A percentile compares a stretch with the other conserved stretches of the same genome.
Conservation (phyloP, 2,888 invertebrate genomes). For the Lasius platythorax region DNA sequence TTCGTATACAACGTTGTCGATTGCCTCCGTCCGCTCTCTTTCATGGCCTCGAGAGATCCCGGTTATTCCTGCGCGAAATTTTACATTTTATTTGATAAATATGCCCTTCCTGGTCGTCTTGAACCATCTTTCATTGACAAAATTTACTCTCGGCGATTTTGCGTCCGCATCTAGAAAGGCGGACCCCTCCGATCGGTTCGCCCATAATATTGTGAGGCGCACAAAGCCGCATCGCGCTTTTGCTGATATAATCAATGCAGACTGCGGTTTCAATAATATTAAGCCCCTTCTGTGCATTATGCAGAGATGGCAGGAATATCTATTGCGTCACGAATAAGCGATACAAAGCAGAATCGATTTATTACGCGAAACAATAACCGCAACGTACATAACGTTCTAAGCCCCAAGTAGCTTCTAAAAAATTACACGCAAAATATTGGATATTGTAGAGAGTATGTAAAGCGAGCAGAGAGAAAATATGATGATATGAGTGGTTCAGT, state of each 20-base stretch:
- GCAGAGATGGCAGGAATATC: conserved; percentile 17
- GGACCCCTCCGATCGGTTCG: conserved; percentile 33
- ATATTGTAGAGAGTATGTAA: no score
- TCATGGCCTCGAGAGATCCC: conserved; percentile 47
- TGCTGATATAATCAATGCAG: conserved; percentile 45
- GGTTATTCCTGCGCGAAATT: conserved; percentile 63
- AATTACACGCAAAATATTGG: no score
- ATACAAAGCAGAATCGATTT: conserved; percentile 27
- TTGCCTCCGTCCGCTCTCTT: conserved; percentile 46
- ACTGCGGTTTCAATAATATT: conserved; percentile 38
- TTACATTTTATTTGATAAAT: conserved; percentile 68
- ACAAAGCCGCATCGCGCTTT: conserved; percentile 44
- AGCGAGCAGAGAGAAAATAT: no score
- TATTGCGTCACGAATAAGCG: not conserved
- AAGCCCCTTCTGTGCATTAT: conserved; percentile 9
- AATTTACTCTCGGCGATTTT: conserved; percentile 27
- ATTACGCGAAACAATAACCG: conserved; percentile 22
- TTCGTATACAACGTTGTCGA: conserved; percentile 24
- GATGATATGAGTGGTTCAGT: no score
- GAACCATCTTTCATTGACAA: conserved; percentile 42
- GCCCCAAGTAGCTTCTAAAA: not conserved
- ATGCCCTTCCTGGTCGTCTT: conserved; percentile 27
- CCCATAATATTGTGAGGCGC: conserved; percentile 23
- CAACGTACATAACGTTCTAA: not conserved
- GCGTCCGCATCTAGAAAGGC: conserved; percentile 36